phyloP scores from a whole-genome alignment of 2,797 vertebrate species.

The Siniperca scherzeri region DNA sequence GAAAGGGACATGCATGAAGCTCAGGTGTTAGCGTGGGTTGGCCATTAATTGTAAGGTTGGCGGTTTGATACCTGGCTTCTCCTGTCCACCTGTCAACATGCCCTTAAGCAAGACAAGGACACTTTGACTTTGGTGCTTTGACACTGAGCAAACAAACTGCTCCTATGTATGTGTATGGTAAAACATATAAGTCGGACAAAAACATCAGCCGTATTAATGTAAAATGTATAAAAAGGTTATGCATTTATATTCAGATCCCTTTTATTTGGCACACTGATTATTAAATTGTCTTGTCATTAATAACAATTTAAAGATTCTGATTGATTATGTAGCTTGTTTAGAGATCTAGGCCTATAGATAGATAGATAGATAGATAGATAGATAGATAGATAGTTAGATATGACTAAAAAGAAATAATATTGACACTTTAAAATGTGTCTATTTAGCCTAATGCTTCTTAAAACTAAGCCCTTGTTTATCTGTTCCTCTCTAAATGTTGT shows the following conservation, averaged over 20 bases:
- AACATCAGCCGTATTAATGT: not conserved
- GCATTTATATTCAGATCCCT: not conserved
- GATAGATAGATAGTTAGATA: constrained; percentile 10
- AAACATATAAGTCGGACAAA: no score
- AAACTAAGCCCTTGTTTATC: constrained; percentile 3
- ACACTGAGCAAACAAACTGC: not conserved
- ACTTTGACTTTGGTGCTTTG: not conserved
- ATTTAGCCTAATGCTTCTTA: not conserved
- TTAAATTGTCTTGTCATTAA: not conserved
- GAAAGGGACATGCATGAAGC: not conserved
- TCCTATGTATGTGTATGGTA: not conserved
- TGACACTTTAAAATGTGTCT: not conserved
- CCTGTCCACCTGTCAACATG: not conserved
- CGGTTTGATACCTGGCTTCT: not conserved
- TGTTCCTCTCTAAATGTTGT: constrained; percentile 49
- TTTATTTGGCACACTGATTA: not conserved
- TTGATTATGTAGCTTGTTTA: no score
- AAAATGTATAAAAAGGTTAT: not conserved
- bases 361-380: constrained; percentile 25
- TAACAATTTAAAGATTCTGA: no score
- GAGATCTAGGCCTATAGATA: not conserved
- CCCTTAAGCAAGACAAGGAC: not conserved
- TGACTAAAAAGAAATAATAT: not conserved
- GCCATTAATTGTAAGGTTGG: no score
- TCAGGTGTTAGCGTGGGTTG: no score